These are phyloP conservation scores for Meiosimyza decipiens DNA, from an alignment of 2,888 invertebrate genomes.

Conservation along the genomic window DNA sequence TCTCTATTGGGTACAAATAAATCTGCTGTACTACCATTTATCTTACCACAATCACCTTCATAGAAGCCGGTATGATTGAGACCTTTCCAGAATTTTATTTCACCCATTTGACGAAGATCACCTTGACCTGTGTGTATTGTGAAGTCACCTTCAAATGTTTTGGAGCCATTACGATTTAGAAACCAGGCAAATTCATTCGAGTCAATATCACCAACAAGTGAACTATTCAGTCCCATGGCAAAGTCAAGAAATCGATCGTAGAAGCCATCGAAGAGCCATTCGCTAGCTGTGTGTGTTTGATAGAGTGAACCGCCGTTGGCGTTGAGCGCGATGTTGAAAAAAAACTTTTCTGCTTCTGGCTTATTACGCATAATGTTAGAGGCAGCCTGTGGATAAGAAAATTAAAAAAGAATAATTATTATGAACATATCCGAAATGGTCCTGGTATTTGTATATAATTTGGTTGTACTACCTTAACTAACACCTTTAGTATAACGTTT, in stretches of 20 bases:
- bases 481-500: too few species aligned
- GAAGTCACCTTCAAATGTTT: slow-evolving; percentile 79
- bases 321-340: slow-evolving; percentile 71
- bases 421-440: too few species aligned
- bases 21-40: slow-evolving; percentile 82
- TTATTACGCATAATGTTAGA: slow-evolving; percentile 47
- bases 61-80: slow-evolving; percentile 71
- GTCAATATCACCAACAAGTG: slow-evolving; percentile 54
- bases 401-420: not conserved
- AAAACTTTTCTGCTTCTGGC: slow-evolving; percentile 56
- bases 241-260: slow-evolving; percentile 76
- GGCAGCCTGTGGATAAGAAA: slow-evolving; percentile 51
- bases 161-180: slow-evolving; percentile 78
- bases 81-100: slow-evolving; percentile 78
- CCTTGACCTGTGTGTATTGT: slow-evolving; percentile 79
- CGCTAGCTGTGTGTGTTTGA: slow-evolving; percentile 73
- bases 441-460: too few species aligned
- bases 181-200: slow-evolving; percentile 85
- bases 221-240: slow-evolving; percentile 66
- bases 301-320: slow-evolving; percentile 68
- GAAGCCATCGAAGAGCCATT: slow-evolving; percentile 85
- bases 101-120: slow-evolving; percentile 75
- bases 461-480: too few species aligned
- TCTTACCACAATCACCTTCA: slow-evolving; percentile 73
- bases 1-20: slow-evolving; percentile 76